phyloP scores from a whole-genome alignment of 2,888 invertebrate species.

The Zygaena filipendulae region DNA sequence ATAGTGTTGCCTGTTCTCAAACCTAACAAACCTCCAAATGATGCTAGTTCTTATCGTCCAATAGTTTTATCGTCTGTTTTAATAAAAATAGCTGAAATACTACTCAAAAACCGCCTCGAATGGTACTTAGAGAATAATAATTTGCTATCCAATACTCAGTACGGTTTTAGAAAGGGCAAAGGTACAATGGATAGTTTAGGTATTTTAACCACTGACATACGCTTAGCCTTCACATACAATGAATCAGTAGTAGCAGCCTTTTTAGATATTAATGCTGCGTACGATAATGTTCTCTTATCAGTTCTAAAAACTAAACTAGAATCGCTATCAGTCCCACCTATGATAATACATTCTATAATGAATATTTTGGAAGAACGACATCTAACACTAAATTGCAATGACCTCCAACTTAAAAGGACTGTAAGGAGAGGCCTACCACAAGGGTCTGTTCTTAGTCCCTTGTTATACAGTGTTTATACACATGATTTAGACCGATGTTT shows the following conservation, averaged over 20 bases:
- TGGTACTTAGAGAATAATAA: slow-evolving; percentile 2
- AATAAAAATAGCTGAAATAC: slow-evolving; percentile 1
- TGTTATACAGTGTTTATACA: slow-evolving; percentile 13
- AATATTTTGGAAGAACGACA: too few relatives aligned
- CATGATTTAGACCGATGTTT: slow-evolving; percentile 7
- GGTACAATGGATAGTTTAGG: slow-evolving; percentile 1
- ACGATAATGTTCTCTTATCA: slow-evolving; percentile 17
- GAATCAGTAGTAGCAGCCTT: slow-evolving; percentile 8
- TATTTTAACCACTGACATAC: neutral
- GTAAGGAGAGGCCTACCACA: slow-evolving; percentile 16
- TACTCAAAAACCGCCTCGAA: slow-evolving; percentile 3
- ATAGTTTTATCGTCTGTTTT: slow-evolving; percentile 5
- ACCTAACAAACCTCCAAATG: slow-evolving; percentile 3
- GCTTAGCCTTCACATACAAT: neutral
- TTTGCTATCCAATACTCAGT: slow-evolving; percentile 2
- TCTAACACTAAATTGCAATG: too few relatives aligned
- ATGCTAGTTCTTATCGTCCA: slow-evolving; percentile 3
- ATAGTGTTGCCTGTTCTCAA: slow-evolving; percentile 4
- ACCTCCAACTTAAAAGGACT: too few relatives aligned
- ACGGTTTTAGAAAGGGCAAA: neutral
- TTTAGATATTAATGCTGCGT: slow-evolving; percentile 14
- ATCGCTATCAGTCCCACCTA: slow-evolving; percentile 12
- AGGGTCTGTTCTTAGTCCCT: slow-evolving; percentile 15
- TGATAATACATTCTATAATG: slow-evolving; percentile 8
- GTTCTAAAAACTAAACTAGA: slow-evolving; percentile 15